phyloP scores from a whole-genome alignment of 1,140 invertebrate species.

The Mizuhopecten yessoensis region DNA sequence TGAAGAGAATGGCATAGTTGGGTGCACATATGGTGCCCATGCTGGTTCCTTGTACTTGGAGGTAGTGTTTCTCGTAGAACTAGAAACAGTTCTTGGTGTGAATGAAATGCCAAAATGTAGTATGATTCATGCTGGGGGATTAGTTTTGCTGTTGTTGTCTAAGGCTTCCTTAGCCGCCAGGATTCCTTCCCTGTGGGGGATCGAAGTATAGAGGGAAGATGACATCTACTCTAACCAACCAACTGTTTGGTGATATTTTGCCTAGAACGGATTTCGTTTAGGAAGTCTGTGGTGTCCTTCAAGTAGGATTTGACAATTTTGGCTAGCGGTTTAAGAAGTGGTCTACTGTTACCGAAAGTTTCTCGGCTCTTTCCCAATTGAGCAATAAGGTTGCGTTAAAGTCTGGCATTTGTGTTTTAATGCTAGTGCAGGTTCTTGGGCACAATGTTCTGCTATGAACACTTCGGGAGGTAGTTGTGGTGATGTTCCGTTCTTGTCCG shows the following conservation, averaged over 20 bases:
- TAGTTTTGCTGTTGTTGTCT: too few species aligned
- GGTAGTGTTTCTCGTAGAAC: neutral
- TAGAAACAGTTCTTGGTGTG: neutral
- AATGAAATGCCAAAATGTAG: slow-evolving; percentile 7
- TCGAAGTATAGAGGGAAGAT: slow-evolving; percentile 41
- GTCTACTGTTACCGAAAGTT: slow-evolving; percentile 9
- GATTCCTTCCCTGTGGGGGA: neutral
- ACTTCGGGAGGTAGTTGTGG: too few species aligned
- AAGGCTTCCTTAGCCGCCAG: too few species aligned
- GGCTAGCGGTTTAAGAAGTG: neutral
- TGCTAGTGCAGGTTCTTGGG: too few species aligned
- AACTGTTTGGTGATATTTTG: neutral
- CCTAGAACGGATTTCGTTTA: neutral
- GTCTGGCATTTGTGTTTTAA: too few species aligned
- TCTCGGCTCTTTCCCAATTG: too few species aligned
- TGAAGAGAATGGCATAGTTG: too few species aligned
- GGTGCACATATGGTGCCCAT: slow-evolving; percentile 45
- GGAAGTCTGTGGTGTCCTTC: too few species aligned
- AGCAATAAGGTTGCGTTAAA: too few species aligned
- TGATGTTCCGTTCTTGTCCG: too few species aligned
- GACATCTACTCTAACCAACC: neutral
- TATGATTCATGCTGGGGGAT: neutral
- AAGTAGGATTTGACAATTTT: neutral
- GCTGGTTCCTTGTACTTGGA: slow-evolving; percentile 13
- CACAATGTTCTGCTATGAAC: too few species aligned